These are phyloP conservation scores for Odocoileus virginianus DNA, from an alignment of 2,113 vertebrate species.

Conservation along the genomic window DNA sequence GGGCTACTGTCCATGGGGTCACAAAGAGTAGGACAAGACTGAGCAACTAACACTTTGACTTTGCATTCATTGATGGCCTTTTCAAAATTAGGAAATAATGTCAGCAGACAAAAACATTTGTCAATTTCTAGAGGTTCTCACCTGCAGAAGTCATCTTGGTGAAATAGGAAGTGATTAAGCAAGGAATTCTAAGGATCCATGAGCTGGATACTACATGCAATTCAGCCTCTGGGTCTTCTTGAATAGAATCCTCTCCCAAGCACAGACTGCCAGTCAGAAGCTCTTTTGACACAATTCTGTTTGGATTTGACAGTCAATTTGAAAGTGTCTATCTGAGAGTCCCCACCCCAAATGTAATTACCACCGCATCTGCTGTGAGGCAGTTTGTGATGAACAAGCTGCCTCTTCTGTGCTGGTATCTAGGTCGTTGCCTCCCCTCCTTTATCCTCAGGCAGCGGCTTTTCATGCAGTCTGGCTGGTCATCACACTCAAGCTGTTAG, in stretches of 20 bases:
- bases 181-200: background rate
- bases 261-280: background rate
- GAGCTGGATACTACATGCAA: background rate
- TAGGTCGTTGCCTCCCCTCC: background rate
- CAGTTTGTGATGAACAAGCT: background rate
- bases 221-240: background rate
- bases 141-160: background rate
- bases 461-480: background rate
- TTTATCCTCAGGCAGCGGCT: background rate
- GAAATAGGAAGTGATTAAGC: background rate
- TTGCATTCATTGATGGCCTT: background rate
- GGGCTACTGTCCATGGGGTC: background rate
- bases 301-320: background rate
- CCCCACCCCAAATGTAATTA: background rate
- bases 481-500: background rate
- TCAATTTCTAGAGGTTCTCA: background rate
- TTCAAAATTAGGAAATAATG: background rate
- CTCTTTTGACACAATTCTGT: background rate
- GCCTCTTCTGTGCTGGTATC: background rate
- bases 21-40: rapidly evolving
- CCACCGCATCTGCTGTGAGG: background rate
- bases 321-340: background rate
- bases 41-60: background rate
- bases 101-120: background rate
- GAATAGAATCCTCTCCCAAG: background rate